Evolutionary conservation across 1,140 invertebrate genomes (phyloP).

Genomic region (Branchinecta lindahli): DNA sequence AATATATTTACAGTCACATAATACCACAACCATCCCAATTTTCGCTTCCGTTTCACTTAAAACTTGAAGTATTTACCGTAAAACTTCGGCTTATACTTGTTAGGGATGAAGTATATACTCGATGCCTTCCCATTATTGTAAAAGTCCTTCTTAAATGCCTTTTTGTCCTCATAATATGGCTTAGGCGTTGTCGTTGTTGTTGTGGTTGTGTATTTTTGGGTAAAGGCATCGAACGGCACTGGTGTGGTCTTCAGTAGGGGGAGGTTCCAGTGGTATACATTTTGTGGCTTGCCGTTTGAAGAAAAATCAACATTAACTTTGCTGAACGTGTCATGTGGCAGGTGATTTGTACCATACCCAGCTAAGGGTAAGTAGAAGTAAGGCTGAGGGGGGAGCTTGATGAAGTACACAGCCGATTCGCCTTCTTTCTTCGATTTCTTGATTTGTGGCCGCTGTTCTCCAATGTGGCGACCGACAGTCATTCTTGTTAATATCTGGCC

Average conservation of each 20-base stretch:
- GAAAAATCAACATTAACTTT: constrained; percentile 18
- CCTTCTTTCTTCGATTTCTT: constrained; percentile 18
- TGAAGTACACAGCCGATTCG: constrained; percentile 20
- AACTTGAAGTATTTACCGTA: neutral
- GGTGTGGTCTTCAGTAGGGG: constrained; percentile 14
- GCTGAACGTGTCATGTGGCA: constrained; percentile 12
- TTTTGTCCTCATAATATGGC: constrained; percentile 7
- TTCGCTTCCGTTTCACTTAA: neutral
- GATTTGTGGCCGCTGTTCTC: constrained; percentile 16
- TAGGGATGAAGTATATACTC: constrained; percentile 18
- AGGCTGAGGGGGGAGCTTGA: constrained; percentile 20
- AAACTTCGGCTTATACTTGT: constrained; percentile 10
- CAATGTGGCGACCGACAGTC: constrained; percentile 17
- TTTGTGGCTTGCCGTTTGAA: constrained; percentile 19
- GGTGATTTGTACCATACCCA: constrained; percentile 1
- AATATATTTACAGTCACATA: no score
- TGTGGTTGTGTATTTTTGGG: constrained; percentile 13
- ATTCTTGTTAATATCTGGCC: constrained; percentile 11
- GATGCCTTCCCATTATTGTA: constrained; percentile 19
- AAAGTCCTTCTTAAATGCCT: constrained; percentile 15
- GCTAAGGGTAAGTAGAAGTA: constrained; percentile 17
- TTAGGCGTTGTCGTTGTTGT: constrained; percentile 17
- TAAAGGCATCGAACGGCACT: neutral
- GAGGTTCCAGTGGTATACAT: constrained; percentile 21
- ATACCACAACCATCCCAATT: no score